These are phyloP conservation scores for Leptinotarsa tumamoca DNA, from an alignment of 2,888 invertebrate species.

Conservation along the genomic window DNA sequence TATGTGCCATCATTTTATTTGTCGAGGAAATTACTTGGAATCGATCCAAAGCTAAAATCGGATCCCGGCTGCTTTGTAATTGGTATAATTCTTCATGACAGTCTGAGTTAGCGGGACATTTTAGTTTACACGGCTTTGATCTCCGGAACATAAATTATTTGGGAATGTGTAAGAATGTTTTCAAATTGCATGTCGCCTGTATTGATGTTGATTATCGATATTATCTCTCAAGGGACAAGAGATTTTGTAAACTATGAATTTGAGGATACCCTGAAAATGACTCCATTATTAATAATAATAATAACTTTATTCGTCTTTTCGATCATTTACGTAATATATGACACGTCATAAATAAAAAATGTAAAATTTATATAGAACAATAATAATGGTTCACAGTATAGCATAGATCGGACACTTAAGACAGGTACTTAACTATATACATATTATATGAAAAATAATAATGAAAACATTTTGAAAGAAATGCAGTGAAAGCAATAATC, in stretches of 20 bases:
- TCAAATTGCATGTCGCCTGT: constrained; percentile 3
- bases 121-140: constrained; percentile 40
- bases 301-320: no score
- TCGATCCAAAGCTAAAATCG: constrained; percentile 38
- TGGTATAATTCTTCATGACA: constrained; percentile 54
- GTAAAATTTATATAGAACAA: no score
- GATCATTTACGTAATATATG: no score
- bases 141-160: constrained; percentile 37
- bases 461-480: no score
- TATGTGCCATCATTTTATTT: constrained; percentile 32
- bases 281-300: no score
- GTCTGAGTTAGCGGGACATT: constrained; percentile 48
- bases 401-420: no score
- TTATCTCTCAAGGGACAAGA: not conserved
- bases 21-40: constrained; percentile 34
- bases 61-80: constrained; percentile 45
- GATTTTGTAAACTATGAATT: not conserved
- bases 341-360: no score
- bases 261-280: not conserved
- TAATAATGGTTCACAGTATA: no score
- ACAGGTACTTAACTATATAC: no score
- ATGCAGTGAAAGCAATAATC: no score
- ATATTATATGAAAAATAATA: no score
- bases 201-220: constrained; percentile 1
- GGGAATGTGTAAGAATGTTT: constrained; percentile 27